phyloP scores from a whole-genome alignment of 2,797 vertebrate species.

The Sphenopsis melanotis region DNA sequence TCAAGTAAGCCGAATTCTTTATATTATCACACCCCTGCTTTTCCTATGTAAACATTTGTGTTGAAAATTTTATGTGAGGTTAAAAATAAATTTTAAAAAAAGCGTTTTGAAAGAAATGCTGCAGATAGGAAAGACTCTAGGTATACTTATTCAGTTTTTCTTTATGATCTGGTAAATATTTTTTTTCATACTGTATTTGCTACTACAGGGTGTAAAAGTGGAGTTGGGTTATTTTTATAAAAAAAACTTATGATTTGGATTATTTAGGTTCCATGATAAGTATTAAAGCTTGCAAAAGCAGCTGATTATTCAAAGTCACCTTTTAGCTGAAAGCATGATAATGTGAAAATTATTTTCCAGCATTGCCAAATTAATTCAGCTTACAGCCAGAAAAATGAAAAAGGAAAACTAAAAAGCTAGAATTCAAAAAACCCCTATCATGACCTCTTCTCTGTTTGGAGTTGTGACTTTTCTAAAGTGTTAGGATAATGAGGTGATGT shows the following conservation, averaged over 20 bases:
- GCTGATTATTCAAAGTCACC: not conserved
- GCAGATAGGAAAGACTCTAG: not conserved
- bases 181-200: not conserved
- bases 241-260: not conserved
- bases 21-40: not conserved
- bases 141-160: not conserved
- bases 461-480: not conserved
- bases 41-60: not conserved
- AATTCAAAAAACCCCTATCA: not conserved
- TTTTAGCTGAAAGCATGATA: not conserved
- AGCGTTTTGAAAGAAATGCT: not conserved
- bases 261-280: not conserved
- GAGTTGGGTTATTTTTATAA: not conserved
- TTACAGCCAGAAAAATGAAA: not conserved
- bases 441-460: not conserved
- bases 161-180: not conserved
- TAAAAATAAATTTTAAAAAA: not conserved
- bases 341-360: not conserved
- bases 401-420: not conserved
- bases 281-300: not conserved
- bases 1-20: not conserved
- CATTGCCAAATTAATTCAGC: not conserved
- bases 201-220: not conserved
- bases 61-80: not conserved
- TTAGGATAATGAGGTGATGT: not conserved